phyloP scores from a whole-genome alignment of 2,797 vertebrate genomes.

The Sebastes vulpes region DNA sequence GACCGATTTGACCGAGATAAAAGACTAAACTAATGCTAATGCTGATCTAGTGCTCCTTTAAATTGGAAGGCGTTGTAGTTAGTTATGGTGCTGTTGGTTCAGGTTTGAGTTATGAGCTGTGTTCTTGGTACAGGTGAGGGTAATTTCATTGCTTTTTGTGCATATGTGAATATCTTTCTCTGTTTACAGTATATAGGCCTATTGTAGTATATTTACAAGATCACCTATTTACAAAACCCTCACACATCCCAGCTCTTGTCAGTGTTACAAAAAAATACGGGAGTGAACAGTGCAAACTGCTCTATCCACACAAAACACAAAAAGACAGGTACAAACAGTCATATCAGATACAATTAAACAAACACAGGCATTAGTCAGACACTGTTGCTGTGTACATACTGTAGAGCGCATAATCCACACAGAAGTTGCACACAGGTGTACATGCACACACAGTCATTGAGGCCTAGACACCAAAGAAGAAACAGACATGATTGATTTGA shows the following conservation, averaged over 20 bases:
- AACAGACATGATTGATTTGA: not conserved
- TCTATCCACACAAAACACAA: not conserved
- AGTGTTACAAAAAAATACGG: not conserved
- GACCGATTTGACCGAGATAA: not conserved
- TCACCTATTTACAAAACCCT: slow-evolving; percentile 6
- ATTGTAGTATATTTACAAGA: not conserved
- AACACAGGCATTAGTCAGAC: slow-evolving; percentile 2
- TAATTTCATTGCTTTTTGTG: not conserved
- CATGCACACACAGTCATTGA: not conserved
- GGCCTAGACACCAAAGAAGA: not conserved
- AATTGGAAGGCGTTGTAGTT: not conserved
- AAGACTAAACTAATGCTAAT: not conserved
- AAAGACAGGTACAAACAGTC: not conserved
- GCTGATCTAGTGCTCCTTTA: not conserved
- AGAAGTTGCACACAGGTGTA: not conserved
- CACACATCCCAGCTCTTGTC: slow-evolving; percentile 6
- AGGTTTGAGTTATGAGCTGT: not conserved
- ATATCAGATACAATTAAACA: slow-evolving; percentile 17
- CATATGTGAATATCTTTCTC: not conserved
- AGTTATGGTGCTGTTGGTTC: not conserved
- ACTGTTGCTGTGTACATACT: not conserved
- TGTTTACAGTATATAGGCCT: not conserved
- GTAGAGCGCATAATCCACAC: not conserved
- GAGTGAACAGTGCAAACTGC: not conserved
- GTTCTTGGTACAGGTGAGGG: not conserved